Evolutionary conservation across 92 coral and sea anemone genomes (phyloP), one percentile per base, ranked within the genome.

Genomic region (Umimayanthus chanpuru): DNA sequence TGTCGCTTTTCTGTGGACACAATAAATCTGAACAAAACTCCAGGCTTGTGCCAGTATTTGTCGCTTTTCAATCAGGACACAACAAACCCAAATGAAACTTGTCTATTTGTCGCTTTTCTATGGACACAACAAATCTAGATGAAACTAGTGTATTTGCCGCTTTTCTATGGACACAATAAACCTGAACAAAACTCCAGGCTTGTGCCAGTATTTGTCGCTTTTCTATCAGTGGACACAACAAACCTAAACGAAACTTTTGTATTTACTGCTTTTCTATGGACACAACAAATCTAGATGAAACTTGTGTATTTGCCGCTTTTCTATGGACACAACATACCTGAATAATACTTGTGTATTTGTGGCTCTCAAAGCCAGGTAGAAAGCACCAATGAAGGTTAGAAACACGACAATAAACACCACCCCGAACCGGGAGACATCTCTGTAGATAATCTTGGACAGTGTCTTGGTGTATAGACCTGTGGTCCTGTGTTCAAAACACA

Each of bases 381-480:
- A 89, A 28, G 94, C 89, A 12, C 95, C 95, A 82, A 93, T 91
- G 74, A 93, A 93, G 11, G 95, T 89, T 20, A 91, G 50, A 28
- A 93, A 93, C 28, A 93, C 94, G 29, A 93, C 93, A 3, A 91
- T 36, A 58, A 91, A 93, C 67, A 93, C 95, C 80, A 89, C 80
- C 32, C 83, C 77, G 29, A 93, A 93, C 72, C 95, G 77, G 53
- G 95, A 82, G 6, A 93, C 92, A 32, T 93, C 95, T 14, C 93
- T 89, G 41, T 86, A 89, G 16, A 93, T 89, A 73, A 93, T 89
- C 89, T 88, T 93, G 76, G 95, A 93, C 78, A 93, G n/a, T 26
- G 95, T 93, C 90, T 91, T 93, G 26, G 95, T 93, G 77, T 93
- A 93, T 50, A 93, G 85, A 6, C 95, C 95, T 5, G 94, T 91